These are phyloP conservation scores for Haliclystus octoradiatus DNA, from an alignment of 30 jellyfish, hydroid and myxozoan species.

Conservation along the genomic window DNA sequence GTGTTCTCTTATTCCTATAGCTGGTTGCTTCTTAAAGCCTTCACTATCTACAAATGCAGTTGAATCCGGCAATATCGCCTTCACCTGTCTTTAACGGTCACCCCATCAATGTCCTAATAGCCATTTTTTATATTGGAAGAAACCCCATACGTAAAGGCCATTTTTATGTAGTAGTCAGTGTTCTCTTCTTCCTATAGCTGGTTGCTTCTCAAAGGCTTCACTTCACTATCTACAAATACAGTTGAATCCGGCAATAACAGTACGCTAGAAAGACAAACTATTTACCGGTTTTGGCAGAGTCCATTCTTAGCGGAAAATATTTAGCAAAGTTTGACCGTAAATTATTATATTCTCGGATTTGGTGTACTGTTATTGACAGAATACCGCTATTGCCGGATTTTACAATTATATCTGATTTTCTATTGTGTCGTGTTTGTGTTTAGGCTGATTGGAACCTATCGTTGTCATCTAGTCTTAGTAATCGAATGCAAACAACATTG, in stretches of 20 bases:
- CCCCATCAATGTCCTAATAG: neutral
- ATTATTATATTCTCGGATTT: neutral
- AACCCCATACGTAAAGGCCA: neutral
- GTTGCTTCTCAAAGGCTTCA: too few species aligned
- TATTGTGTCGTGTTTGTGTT: too few species aligned
- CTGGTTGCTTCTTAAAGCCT: too few species aligned
- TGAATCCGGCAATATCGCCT: too few species aligned
- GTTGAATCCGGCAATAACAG: too few species aligned
- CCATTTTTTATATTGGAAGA: neutral
- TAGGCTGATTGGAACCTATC: neutral
- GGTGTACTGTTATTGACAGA: neutral
- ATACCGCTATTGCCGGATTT: neutral
- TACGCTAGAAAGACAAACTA: too few species aligned
- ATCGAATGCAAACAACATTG: constrained; percentile 6
- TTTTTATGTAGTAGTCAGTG: neutral
- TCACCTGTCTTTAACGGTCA: neutral
- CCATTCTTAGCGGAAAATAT: too few species aligned
- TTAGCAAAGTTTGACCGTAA: neutral
- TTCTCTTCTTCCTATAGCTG: neutral
- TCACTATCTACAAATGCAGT: too few species aligned
- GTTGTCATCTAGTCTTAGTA: neutral
- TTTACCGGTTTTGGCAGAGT: too few species aligned
- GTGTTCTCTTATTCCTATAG: neutral
- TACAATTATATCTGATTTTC: neutral
- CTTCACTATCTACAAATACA: too few species aligned